Conservation (phyloP, 2,113 vertebrate species). For the Ranitomeya variabilis region DNA sequence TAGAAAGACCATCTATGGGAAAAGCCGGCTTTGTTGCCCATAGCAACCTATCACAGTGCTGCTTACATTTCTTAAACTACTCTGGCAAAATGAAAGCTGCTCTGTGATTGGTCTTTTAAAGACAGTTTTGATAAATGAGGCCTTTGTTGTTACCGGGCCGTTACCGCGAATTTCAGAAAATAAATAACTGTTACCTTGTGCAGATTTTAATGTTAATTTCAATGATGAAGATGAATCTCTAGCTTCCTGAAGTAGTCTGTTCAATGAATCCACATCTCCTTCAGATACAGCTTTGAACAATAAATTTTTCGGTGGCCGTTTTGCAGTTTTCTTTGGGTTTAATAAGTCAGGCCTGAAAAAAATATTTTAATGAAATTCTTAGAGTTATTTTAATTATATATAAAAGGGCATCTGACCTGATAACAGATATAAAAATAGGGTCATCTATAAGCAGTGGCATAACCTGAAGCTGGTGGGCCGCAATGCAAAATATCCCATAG, state of each 20-base stretch:
- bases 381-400: neutral
- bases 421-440: neutral
- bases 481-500: too few relatives aligned
- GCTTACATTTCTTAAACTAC: too few relatives aligned
- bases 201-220: conserved; percentile 30
- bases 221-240: conserved; percentile 62
- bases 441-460: neutral
- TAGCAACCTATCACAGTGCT: too few relatives aligned
- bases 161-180: neutral
- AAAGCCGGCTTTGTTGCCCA: too few relatives aligned
- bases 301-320: conserved; percentile 66
- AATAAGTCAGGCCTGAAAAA: neutral
- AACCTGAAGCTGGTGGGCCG: too few relatives aligned
- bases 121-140: too few relatives aligned
- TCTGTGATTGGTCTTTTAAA: too few relatives aligned
- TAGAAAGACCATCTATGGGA: too few relatives aligned
- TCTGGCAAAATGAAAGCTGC: too few relatives aligned
- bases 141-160: neutral
- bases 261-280: conserved; percentile 68
- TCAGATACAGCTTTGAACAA: conserved; percentile 73
- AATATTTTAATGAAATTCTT: neutral
- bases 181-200: conserved; percentile 64
- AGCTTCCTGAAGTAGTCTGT: conserved; percentile 65
- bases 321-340: conserved; percentile 59
- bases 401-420: neutral